Percentiles rank a stretch among this genome's conserved stretches.
These are phyloP conservation scores for Podarcis cretensis DNA, from an alignment of 2,113 vertebrate genomes.

Conservation along the genomic window DNA sequence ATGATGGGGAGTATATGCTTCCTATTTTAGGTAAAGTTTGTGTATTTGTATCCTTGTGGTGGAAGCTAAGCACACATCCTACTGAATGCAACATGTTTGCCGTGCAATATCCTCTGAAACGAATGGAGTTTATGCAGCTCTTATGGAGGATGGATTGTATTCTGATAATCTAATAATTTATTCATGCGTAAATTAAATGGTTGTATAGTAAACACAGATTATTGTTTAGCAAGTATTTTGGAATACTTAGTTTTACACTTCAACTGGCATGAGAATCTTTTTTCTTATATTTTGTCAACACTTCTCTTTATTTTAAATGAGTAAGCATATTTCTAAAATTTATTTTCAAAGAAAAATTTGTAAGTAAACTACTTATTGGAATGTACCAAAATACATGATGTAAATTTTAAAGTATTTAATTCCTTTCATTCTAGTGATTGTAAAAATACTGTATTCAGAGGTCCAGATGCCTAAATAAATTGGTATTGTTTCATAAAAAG, in stretches of 20 bases:
- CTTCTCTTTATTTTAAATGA: conserved; percentile 52
- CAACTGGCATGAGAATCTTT: conserved; percentile 8
- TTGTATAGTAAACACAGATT: conserved; percentile 34
- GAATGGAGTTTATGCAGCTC: neutral
- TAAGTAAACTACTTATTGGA: conserved; percentile 51
- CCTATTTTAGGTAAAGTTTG: conserved; percentile 22
- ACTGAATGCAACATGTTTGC: neutral
- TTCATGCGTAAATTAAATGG: conserved; percentile 29
- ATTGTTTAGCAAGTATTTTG: conserved; percentile 33
- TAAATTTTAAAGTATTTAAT: conserved; percentile 44
- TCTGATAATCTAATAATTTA: conserved; percentile 37
- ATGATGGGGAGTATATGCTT: neutral
- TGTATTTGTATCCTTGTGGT: conserved; percentile 5
- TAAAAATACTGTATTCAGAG: conserved; percentile 29
- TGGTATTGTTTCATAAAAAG: conserved; percentile 50
- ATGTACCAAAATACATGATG: conserved; percentile 45
- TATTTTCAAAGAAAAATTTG: conserved; percentile 54
- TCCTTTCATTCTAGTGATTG: conserved; percentile 61
- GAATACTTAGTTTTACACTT: conserved; percentile 16
- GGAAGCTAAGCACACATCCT: neutral
- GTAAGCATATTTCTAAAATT: conserved; percentile 42
- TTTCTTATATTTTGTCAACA: conserved; percentile 30
- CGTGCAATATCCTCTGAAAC: neutral
- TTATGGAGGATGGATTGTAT: conserved; percentile 8
- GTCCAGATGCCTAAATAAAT: conserved; percentile 17